A percentile compares a stretch with the other conserved stretches of the same genome.
Conservation (phyloP, 2,888 invertebrate species). For the Cosmia trapezina region DNA sequence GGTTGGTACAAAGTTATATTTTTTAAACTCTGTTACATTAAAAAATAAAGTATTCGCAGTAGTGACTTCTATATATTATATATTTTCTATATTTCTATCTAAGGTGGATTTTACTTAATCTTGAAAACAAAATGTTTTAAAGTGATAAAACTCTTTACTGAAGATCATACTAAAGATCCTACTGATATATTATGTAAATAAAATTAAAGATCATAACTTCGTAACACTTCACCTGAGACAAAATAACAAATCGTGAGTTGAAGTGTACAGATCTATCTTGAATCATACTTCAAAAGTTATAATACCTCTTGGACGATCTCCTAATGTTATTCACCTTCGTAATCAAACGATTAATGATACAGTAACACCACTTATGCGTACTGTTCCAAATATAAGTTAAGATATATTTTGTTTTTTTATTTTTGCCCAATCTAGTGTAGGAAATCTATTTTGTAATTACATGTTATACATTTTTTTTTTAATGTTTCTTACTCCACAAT, state of each 20-base stretch:
- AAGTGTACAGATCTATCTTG: not conserved
- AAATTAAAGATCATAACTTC: not conserved
- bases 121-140: too few species aligned
- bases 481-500: not conserved
- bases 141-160: not conserved
- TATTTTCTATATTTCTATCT: too few species aligned
- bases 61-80: too few species aligned
- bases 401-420: not conserved
- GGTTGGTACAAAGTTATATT: too few species aligned
- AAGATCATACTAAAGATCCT: not conserved
- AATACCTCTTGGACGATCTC: slow-evolving; percentile 35
- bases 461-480: not conserved
- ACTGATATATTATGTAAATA: not conserved
- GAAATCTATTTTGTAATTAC: too few species aligned
- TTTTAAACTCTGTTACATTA: too few species aligned
- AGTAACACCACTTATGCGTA: not conserved
- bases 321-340: slow-evolving; percentile 47
- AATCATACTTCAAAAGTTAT: slow-evolving; percentile 28
- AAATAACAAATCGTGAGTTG: slow-evolving; percentile 3
- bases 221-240: not conserved
- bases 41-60: too few species aligned
- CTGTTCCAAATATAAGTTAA: not conserved
- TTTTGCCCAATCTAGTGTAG: not conserved
- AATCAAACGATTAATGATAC: slow-evolving; percentile 25
- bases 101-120: not conserved